phyloP scores from a whole-genome alignment of 1,140 invertebrate species.

The Muscidifurax raptorellus region DNA sequence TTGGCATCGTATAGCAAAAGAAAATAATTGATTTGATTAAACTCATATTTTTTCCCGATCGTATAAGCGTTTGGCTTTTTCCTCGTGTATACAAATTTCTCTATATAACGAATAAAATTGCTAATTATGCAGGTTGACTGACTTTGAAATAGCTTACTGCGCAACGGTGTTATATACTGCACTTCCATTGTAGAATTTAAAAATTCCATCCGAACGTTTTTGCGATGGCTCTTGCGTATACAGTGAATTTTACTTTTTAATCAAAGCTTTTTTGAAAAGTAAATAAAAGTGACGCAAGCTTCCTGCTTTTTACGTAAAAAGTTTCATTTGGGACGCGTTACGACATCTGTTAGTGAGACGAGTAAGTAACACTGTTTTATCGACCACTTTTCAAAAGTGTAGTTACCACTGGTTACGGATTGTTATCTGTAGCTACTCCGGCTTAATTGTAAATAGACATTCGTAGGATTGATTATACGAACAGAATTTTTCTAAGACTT shows the following conservation, averaged over 20 bases:
- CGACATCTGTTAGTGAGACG: slow-evolving; percentile 13
- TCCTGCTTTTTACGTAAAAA: background rate
- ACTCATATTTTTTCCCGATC: no score
- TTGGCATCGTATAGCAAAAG: no score
- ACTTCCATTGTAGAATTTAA: background rate
- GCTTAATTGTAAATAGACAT: background rate
- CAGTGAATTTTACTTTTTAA: background rate
- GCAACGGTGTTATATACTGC: no score
- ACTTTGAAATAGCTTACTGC: no score
- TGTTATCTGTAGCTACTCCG: slow-evolving; percentile 7
- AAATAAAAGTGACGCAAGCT: background rate
- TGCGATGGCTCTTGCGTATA: background rate
- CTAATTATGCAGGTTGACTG: no score
- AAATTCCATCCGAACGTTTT: background rate
- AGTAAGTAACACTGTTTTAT: background rate
- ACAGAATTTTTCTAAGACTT: background rate
- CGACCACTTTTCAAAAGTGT: slow-evolving; percentile 13
- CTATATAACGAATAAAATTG: no score
- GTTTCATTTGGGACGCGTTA: background rate
- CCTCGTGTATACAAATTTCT: no score
- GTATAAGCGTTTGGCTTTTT: no score
- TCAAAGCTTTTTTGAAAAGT: background rate
- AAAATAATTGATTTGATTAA: no score
- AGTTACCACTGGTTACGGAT: slow-evolving; percentile 50
- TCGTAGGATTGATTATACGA: background rate